Evolutionary conservation across 1,140 invertebrate species (phyloP).

Genomic region (Leptonema lineaticorne): DNA sequence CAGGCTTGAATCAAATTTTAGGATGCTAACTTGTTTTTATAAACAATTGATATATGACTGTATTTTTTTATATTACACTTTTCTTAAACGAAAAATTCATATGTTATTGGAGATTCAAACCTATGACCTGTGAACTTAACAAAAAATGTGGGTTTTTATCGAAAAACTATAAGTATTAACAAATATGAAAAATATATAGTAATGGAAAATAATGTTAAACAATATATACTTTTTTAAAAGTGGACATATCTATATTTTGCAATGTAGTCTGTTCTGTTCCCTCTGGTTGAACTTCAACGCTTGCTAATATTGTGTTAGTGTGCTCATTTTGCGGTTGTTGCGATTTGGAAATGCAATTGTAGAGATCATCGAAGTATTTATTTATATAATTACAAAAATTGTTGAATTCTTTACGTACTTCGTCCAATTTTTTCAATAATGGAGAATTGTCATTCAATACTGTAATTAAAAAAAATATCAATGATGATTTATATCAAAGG

Average conservation of each 20-base stretch:
- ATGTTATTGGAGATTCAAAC: too few species aligned
- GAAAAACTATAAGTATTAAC: too few species aligned
- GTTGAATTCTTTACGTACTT: too few species aligned
- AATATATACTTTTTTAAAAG: constrained; percentile 45
- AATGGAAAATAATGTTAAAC: too few species aligned
- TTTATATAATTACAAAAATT: constrained; percentile 65
- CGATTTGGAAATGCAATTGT: constrained; percentile 67
- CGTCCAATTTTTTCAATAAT: constrained; percentile 68
- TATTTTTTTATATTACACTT: too few species aligned
- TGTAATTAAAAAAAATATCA: constrained; percentile 14
- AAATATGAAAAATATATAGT: too few species aligned
- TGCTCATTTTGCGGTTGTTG: constrained; percentile 66
- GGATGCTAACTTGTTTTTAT: too few species aligned
- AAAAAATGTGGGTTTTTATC: too few species aligned
- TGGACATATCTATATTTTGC: constrained; percentile 38
- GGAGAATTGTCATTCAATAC: constrained; percentile 56
- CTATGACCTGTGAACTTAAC: too few species aligned
- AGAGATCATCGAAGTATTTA: constrained; percentile 68
- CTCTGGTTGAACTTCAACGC: constrained; percentile 63
- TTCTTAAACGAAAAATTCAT: too few species aligned
- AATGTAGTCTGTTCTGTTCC: constrained; percentile 39
- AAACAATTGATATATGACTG: too few species aligned
- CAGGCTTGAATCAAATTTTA: too few species aligned
- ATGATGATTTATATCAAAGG: neutral
- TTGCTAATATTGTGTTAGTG: constrained; percentile 67